Base-by-base conservation (phyloP, 1,140 invertebrate genomes). In the Philopotamus ludificatus region DNA sequence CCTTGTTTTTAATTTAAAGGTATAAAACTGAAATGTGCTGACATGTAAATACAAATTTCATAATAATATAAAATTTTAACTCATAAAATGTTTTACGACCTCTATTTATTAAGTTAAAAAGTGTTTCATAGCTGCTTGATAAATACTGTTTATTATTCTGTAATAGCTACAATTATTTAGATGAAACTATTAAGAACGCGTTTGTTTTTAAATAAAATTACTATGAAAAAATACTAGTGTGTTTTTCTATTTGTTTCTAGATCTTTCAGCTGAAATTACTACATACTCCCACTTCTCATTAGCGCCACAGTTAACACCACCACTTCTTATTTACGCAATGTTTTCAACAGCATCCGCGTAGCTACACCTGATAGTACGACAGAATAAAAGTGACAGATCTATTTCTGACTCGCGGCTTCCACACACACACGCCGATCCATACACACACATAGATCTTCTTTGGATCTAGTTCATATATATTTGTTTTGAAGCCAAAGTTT, bases 401-500 rank as follows among this genome's bases (percentile, higher is more conserved):
- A 60, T 60, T 60, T 60, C 15, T 47, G 42, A n/a, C 16, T 22
- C 34, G 15, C 42, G 9, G 53, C 53, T 55, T 39, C 26, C 18
- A 25, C 23, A 7, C 50, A 22, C 50, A 22, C 28, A 53, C 45
- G 51, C 20, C 18, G 9, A 16, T 20, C 53, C 8, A 10, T 23
- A 21, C 25, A 10, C 12, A 25, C 25, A 20, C 25, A 12, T 10
- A 18, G n/a, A 34, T 44, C 22, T 60, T 60, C 57, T 60, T 60
- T 47, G 57, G 57, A 60, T 60, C 57, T 60, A 60, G 57, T 60
- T 60, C 57, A 60, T 60, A 47, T 47, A 47, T 60, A 62, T 67
- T 67, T 67, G 66, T 67, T 67, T 67, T 67, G 66, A 67, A 67
- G 66, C 61, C 61, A 63, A 63, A 63, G 61, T 63, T 63, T 63